Percentiles rank a stretch among this genome's conserved stretches.
These are phyloP conservation scores for Latrodectus hesperus DNA, from an alignment of 2,888 invertebrate genomes.

Conservation along the genomic window DNA sequence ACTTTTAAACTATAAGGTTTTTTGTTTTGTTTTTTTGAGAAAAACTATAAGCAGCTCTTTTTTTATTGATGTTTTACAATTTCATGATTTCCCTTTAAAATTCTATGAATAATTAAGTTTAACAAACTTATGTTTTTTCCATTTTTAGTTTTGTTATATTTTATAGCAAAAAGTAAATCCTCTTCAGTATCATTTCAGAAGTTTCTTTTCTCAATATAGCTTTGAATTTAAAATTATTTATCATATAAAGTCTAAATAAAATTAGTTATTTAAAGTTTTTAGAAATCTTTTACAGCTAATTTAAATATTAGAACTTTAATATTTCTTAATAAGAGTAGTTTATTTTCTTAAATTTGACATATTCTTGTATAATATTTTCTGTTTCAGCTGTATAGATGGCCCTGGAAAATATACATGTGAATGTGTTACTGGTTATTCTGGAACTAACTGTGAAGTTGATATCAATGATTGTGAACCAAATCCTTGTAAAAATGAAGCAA, in stretches of 20 bases:
- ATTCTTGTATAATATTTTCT: neutral
- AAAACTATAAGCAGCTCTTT: neutral
- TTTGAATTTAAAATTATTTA: too few relatives aligned
- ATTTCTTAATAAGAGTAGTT: neutral
- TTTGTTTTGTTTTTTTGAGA: neutral
- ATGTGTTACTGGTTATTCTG: constrained; percentile 84
- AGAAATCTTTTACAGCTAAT: neutral
- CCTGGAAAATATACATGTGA: constrained; percentile 82
- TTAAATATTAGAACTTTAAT: neutral
- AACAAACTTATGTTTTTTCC: too few relatives aligned
- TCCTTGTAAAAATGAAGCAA: constrained; percentile 60
- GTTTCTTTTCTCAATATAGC: too few relatives aligned
- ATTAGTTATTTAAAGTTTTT: neutral
- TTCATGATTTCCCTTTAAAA: neutral
- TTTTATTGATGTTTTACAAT: neutral
- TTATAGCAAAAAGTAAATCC: too few relatives aligned
- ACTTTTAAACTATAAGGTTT: neutral
- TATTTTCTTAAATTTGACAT: neutral
- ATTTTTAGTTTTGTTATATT: neutral
- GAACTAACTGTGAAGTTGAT: constrained; percentile 78
- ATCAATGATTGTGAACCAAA: constrained; percentile 82
- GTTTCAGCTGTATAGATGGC: constrained; percentile 74
- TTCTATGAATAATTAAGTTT: too few relatives aligned
- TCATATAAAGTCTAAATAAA: neutral
- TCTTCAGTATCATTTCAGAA: too few relatives aligned